Evolutionary conservation across 2,888 invertebrate genomes (phyloP).

Genomic region (Drosophila koepferae): DNA sequence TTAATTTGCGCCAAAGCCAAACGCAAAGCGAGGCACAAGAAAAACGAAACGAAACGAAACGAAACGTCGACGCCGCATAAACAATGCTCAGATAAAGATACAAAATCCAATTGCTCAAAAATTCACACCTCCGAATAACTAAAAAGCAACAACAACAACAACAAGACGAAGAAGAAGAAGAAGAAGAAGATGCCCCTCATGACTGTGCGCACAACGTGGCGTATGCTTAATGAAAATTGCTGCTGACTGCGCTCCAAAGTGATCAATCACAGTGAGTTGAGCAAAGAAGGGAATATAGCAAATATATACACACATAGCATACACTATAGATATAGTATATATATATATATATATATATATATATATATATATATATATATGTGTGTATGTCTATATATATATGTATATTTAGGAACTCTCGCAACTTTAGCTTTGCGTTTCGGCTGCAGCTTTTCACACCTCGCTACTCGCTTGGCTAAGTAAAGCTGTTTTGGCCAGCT

Average conservation of each 20-base stretch:
- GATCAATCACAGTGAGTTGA: constrained; percentile 1
- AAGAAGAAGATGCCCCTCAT: constrained; percentile 19
- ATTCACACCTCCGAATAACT: constrained; percentile 65
- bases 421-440: constrained; percentile 7
- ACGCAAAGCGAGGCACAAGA: constrained; percentile 32
- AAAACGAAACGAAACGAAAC: constrained; percentile 44
- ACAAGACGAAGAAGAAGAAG: constrained; percentile 10
- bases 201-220: constrained; percentile 53
- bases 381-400: background rate
- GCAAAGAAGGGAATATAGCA: background rate
- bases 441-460: constrained; percentile 53
- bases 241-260: constrained; percentile 18
- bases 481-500: constrained; percentile 1
- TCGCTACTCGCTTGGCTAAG: constrained; percentile 23
- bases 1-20: constrained; percentile 64
- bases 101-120: constrained; percentile 68
- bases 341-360: background rate
- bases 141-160: constrained; percentile 21
- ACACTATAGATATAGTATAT: background rate
- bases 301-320: background rate
- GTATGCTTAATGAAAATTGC: constrained; percentile 67
- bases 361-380: background rate
- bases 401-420: background rate
- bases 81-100: constrained; percentile 75
- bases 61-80: constrained; percentile 48